A percentile compares a stretch with the other conserved stretches of the same genome.
Evolutionary conservation across 2,888 invertebrate genomes (phyloP).

Genomic region (Temnothorax ravouxi): DNA sequence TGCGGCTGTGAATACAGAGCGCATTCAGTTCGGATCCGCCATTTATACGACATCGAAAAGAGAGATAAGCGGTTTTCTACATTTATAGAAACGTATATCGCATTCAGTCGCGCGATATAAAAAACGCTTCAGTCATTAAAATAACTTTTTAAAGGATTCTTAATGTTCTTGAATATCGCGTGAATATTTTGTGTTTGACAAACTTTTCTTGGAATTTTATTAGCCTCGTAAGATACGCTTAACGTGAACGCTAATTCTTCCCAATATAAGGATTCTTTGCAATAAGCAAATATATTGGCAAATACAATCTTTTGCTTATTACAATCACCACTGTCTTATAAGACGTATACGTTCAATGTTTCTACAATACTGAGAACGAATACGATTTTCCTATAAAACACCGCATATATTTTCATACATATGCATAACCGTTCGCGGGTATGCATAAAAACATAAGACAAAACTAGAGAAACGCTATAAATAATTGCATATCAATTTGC

Average conservation of each 20-base stretch:
- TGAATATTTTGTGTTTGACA: neutral
- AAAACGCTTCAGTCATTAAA: neutral
- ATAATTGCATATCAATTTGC: conserved; percentile 37
- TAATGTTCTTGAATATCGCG: neutral
- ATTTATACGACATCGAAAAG: neutral
- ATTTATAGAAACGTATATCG: neutral
- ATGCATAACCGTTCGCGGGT: neutral
- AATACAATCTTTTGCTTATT: neutral
- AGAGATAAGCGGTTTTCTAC: neutral
- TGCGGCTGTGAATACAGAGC: neutral
- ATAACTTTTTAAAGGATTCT: neutral
- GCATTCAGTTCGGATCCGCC: neutral
- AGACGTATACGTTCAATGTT: neutral
- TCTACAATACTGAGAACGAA: neutral
- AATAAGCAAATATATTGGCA: neutral
- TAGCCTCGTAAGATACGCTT: neutral
- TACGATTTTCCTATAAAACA: neutral
- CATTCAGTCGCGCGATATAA: neutral
- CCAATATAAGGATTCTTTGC: neutral
- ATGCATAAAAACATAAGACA: conserved; percentile 5
- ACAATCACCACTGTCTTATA: no score
- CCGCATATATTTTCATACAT: conserved; percentile 1
- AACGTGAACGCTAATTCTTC: neutral
- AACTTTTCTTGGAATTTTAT: neutral
- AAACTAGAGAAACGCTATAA: conserved; percentile 21